These are phyloP conservation scores for Eucera pruinosa DNA, from an alignment of 2,888 invertebrate species.

Conservation along the genomic window DNA sequence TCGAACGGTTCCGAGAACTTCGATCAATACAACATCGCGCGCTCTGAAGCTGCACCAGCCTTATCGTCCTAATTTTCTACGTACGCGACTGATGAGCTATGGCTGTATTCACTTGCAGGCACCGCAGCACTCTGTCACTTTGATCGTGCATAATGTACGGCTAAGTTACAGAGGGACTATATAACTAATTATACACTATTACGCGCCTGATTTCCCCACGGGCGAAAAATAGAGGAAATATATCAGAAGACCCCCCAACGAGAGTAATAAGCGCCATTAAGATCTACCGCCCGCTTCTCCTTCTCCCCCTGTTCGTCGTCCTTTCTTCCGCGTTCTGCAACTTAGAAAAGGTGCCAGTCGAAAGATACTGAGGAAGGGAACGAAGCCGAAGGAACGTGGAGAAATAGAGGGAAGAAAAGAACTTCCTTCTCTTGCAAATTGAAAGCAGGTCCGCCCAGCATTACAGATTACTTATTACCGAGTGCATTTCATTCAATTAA, in stretches of 20 bases:
- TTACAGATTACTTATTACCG: conserved; percentile 80
- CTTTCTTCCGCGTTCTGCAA: conserved; percentile 40
- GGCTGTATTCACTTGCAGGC: conserved; percentile 72
- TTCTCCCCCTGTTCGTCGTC: conserved; percentile 48
- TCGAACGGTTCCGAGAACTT: conserved; percentile 34
- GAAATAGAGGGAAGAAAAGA: conserved; percentile 36
- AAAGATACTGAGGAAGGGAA: conserved; percentile 32
- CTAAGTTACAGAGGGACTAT: conserved; percentile 81
- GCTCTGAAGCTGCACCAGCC: conserved; percentile 25
- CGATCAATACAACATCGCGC: conserved; percentile 54
- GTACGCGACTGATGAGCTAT: conserved; percentile 65
- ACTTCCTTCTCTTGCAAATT: conserved; percentile 37
- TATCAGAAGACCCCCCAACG: conserved; percentile 79
- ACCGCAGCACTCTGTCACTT: conserved; percentile 79
- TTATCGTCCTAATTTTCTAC: conserved; percentile 70
- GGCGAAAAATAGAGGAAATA: conserved; percentile 83
- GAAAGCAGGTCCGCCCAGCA: conserved; percentile 58
- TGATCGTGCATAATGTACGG: conserved; percentile 82
- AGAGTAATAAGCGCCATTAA: conserved; percentile 84
- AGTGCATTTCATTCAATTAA: conserved; percentile 76
- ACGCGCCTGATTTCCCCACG: conserved; percentile 84
- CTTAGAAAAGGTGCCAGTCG: conserved; percentile 38
- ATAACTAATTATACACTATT: conserved; percentile 83
- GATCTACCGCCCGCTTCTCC: conserved; percentile 74
- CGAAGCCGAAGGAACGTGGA: conserved; percentile 5